Conservation (phyloP, 2,888 invertebrate species). For the Morpho helenor region DNA sequence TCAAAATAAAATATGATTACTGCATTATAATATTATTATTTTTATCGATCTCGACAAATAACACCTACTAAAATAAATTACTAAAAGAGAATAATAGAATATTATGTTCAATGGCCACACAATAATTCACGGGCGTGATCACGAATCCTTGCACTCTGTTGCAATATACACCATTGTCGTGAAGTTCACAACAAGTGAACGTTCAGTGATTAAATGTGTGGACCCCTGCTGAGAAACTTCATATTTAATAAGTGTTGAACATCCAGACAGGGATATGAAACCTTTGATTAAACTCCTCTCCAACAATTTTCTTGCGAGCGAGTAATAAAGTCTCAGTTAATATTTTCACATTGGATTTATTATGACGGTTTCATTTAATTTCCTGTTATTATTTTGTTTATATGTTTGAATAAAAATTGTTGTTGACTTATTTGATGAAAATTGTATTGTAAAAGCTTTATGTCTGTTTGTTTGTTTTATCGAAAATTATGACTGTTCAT, state of each 20-base stretch:
- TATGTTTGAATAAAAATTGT: too few species aligned
- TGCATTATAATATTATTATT: too few species aligned
- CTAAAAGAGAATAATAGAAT: too few species aligned
- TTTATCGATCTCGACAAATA: too few species aligned
- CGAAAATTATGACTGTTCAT: too few species aligned
- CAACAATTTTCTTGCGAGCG: constrained; percentile 6
- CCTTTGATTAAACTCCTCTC: constrained; percentile 8
- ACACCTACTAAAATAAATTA: too few species aligned
- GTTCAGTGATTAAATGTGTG: constrained; percentile 37
- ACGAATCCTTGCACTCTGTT: constrained; percentile 45
- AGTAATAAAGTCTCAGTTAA: constrained; percentile 3
- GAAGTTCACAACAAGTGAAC: constrained; percentile 43
- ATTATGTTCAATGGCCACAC: constrained; percentile 31
- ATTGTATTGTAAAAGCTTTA: too few species aligned
- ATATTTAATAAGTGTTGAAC: constrained; percentile 12
- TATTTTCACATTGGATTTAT: background rate
- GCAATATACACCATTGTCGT: constrained; percentile 52
- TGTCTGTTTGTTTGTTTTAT: too few species aligned
- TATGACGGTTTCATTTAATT: background rate
- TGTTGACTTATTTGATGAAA: too few species aligned
- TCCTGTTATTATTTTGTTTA: too few species aligned
- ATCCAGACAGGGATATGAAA: constrained; percentile 9
- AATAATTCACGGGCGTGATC: constrained; percentile 38
- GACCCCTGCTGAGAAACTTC: constrained; percentile 16
- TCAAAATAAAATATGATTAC: too few species aligned